Percentiles rank a stretch among this genome's conserved stretches.
These are phyloP conservation scores for Ommatoiulus sabulosus DNA, from an alignment of 2,888 invertebrate species.

Conservation along the genomic window DNA sequence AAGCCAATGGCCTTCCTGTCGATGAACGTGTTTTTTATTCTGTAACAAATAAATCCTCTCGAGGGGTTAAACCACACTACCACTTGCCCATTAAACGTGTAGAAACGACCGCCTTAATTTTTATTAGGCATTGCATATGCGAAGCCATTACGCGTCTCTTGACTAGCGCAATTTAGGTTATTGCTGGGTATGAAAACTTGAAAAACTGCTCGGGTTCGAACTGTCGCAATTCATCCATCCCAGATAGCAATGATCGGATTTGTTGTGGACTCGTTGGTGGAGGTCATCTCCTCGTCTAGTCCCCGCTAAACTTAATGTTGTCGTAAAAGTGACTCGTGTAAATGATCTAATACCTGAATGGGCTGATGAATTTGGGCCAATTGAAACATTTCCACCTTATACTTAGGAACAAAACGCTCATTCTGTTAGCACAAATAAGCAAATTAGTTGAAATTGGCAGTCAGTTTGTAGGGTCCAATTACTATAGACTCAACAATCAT, in stretches of 20 bases:
- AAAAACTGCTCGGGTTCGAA: neutral
- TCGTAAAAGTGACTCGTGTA: neutral
- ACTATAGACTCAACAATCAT: too few relatives aligned
- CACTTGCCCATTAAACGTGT: slow-evolving; percentile 27
- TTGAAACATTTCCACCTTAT: neutral
- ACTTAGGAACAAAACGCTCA: neutral
- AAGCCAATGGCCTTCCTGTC: slow-evolving; percentile 43
- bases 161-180: neutral
- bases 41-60: neutral
- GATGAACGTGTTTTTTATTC: slow-evolving; percentile 6
- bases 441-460: too few relatives aligned
- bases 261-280: neutral
- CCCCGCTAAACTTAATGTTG: neutral
- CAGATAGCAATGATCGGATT: neutral
- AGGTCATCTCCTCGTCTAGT: neutral
- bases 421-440: too few relatives aligned
- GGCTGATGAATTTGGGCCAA: neutral
- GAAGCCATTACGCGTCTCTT: neutral
- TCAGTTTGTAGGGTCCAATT: too few relatives aligned
- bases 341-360: neutral
- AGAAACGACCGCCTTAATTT: neutral
- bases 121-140: neutral
- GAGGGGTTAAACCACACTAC: neutral
- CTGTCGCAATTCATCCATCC: neutral
- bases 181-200: neutral